Evolutionary conservation across 2,113 vertebrate species (phyloP).

Genomic region (Ranitomeya imitator): DNA sequence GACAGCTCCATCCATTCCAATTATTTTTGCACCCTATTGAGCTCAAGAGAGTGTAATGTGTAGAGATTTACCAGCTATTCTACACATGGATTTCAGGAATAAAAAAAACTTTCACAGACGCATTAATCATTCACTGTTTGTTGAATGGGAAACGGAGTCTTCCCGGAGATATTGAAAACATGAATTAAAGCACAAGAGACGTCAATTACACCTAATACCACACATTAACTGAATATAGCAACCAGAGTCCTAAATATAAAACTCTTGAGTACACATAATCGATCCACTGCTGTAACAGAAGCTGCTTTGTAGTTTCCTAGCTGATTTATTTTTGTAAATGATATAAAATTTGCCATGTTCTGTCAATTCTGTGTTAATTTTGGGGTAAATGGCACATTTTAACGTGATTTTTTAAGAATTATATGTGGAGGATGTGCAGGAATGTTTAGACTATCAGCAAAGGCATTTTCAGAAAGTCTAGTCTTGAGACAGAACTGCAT

Average conservation of each 20-base stretch:
- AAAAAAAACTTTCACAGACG: not conserved
- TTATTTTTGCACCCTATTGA: conserved; percentile 22
- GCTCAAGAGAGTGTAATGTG: not conserved
- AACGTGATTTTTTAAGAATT: not conserved
- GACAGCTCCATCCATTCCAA: conserved; percentile 19
- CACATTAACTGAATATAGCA: conserved; percentile 41
- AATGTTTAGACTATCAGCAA: not conserved
- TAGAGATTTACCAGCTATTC: not conserved
- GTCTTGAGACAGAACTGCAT: too few relatives aligned
- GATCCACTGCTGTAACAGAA: not conserved
- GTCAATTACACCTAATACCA: conserved; percentile 46
- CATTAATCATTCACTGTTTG: not conserved
- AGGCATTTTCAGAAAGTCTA: not conserved
- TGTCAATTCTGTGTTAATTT: not conserved
- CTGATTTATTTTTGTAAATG: not conserved
- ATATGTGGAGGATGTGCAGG: not conserved
- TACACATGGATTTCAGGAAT: not conserved
- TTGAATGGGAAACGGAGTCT: not conserved
- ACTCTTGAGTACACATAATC: conserved; percentile 9
- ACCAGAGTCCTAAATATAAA: conserved; percentile 18
- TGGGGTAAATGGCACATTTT: not conserved
- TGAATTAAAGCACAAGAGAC: conserved; percentile 34
- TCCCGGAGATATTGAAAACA: conserved; percentile 51
- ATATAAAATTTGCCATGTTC: not conserved
- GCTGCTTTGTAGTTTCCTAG: not conserved